Evolutionary conservation across 2,888 invertebrate genomes (phyloP), one percentile per base, ranked within the genome.

Genomic region (Meteorus cinctellus): DNA sequence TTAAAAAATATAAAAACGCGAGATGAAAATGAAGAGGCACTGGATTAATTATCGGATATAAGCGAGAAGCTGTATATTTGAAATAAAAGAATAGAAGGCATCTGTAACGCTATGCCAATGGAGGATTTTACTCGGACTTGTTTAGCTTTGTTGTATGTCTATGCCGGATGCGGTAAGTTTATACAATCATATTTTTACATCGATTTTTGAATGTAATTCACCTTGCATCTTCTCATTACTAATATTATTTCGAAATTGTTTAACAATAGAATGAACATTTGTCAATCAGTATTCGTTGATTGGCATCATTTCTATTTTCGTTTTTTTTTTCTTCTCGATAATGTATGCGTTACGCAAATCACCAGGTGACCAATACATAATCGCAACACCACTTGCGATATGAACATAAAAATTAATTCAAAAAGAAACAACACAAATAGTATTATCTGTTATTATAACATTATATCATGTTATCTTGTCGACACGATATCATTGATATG

Each of bases 151-250:
- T 41, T 72, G 45, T 41, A n/a, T 34, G 45, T 27, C 41, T 63
- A 63, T 45, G 45, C 48, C n/a, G 29, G 45, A 48, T 24, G 31
- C 24, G 60, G 72, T 72, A 63, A 72, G 72, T 72, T 36, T 19
- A 27, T 8, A 31, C 34, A 19, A 55, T 69, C 24, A 16, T 51
- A 4, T 55, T 31, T 29, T 14, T 6, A 24, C n/a, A 59, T 55
- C 36, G 41, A 65, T 65, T 63, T n/a, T 34, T 36, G 2, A 41
- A 41, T 41, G 12, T 2, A 10, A 55, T 19, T 55, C 19, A 1
- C 1, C 19, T 5, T 19, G 6, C n/a, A 55, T 19, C n/a, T 24
- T 24, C n/a, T 8, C 5, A 19, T 19, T 19, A 4, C n/a, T 19
- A 19, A 48, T 19, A 8, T 19, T 55, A 55, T 55, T 4, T 8